Base-by-base conservation (phyloP, 53 echinoderm and acorn worm species). In the Holothuria scabra region DNA sequence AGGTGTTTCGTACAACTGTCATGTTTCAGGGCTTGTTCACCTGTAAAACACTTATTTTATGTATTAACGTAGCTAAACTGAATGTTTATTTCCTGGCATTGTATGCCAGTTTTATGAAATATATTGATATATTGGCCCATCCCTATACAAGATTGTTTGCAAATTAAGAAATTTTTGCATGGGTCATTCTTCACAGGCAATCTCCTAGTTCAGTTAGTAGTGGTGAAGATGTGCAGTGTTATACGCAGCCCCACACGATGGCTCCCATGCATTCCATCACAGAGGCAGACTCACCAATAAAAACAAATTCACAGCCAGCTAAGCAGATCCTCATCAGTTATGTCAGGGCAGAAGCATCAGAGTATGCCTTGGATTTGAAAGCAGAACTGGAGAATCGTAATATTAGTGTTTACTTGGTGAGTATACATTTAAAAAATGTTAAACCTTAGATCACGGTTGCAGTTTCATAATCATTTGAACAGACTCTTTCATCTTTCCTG, bases 321-420 rank as follows among this genome's bases (percentile, higher is more conserved):
- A 97, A 97, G 55, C 94, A 97, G 87, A 91, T 97, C 70, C 85
- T 97, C 20, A 97, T 97, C 81, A 97, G 97, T 80, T 97, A 97
- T 48, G 97, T 97, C 25, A 82, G 97, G 55, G 94, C 94, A 0
- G 97, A 97, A 88, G 97, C 97, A 2, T 90, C 97, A 4, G 89
- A 97, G 85, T 94, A 97, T 81, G 97, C 97, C 3, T 59, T 97
- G 74, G 97, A 94, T 64, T 89, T 97, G n/a, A 97, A 97, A 81
- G 41, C 29, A 5, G 97, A 90, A 25, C 85, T 97, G 60, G 97
- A 97, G 75, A 65, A 29, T 0, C 69, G 84, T 22, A 82, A 92
- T 22, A 90, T 94, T 31, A 97, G 94, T 66, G 97, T 97, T 10
- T 97, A 97, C 60, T 68, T 97, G 84, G 97, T 97, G 46, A 91